Percentiles rank a stretch among this genome's conserved stretches.
These are phyloP conservation scores for Podarcis siculus DNA, from an alignment of 2,797 vertebrate species.

Conservation along the genomic window DNA sequence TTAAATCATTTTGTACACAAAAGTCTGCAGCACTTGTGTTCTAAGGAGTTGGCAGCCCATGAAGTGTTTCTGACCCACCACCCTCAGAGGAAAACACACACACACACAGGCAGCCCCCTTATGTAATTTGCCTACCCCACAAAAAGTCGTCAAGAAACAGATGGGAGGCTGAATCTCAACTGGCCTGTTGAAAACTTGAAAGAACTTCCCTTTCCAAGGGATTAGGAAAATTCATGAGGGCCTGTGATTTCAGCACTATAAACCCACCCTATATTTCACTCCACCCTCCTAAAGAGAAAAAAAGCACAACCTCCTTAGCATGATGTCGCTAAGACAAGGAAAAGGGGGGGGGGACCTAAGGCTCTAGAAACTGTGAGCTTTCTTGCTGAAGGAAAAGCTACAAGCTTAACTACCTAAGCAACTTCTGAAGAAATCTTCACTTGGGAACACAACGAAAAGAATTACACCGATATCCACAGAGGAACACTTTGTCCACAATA, in stretches of 20 bases:
- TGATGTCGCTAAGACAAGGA: not conserved
- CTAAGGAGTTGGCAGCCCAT: constrained; percentile 34
- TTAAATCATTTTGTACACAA: constrained; percentile 14
- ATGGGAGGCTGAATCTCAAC: constrained; percentile 20
- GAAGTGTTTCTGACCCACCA: constrained; percentile 12
- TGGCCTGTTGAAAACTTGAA: not conserved
- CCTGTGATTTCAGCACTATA: constrained; percentile 32
- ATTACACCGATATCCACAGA: constrained; percentile 40
- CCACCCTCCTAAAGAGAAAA: not conserved
- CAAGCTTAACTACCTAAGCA: not conserved
- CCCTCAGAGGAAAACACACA: not conserved
- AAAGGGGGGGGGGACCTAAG: not conserved
- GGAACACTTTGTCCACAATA: constrained; percentile 21
- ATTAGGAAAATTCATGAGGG: constrained; percentile 49
- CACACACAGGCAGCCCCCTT: constrained; percentile 11
- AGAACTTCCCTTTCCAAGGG: constrained; percentile 20
- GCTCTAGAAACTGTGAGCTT: constrained; percentile 22
- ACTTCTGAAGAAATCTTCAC: constrained; percentile 7
- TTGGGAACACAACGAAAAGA: constrained; percentile 42
- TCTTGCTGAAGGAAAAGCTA: constrained; percentile 19
- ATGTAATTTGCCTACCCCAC: not conserved
- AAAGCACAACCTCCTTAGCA: constrained; percentile 2
- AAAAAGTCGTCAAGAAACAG: constrained; percentile 12
- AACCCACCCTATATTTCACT: constrained; percentile 23
- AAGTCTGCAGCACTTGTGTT: constrained; percentile 26